phyloP scores from a whole-genome alignment of 1,140 invertebrate species.

The Drosophila eugracilis region DNA sequence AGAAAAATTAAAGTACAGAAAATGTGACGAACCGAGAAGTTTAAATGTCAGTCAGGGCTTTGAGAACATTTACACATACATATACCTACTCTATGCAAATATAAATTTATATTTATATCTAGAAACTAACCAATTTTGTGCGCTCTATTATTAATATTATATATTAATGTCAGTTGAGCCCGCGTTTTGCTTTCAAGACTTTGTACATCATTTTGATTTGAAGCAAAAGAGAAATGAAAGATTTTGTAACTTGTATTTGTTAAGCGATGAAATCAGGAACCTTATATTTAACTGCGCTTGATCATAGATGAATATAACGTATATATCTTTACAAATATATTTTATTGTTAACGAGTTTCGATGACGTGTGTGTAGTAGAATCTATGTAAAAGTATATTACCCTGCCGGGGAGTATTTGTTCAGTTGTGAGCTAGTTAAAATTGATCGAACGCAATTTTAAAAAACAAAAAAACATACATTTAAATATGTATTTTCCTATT shows the following conservation, averaged over 20 bases:
- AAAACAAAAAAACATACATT: slow-evolving; percentile 20
- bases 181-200: slow-evolving; percentile 58
- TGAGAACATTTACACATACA: slow-evolving; percentile 53
- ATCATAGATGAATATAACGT: slow-evolving; percentile 40
- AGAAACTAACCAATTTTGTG: slow-evolving; percentile 53
- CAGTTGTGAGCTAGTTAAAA: slow-evolving; percentile 50
- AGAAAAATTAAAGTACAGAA: slow-evolving; percentile 31
- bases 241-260: slow-evolving; percentile 59
- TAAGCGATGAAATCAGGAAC: slow-evolving; percentile 47
- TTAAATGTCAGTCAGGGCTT: slow-evolving; percentile 38
- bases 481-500: slow-evolving; percentile 42
- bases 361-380: slow-evolving; percentile 46
- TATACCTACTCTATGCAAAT: slow-evolving; percentile 39
- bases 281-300: slow-evolving; percentile 50
- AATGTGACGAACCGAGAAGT: slow-evolving; percentile 9
- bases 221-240: slow-evolving; percentile 8
- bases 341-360: slow-evolving; percentile 52
- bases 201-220: slow-evolving; percentile 54
- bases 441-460: slow-evolving; percentile 45
- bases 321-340: slow-evolving; percentile 40
- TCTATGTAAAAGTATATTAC: slow-evolving; percentile 38
- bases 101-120: slow-evolving; percentile 54
- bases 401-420: slow-evolving; percentile 25
- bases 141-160: slow-evolving; percentile 78
- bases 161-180: slow-evolving; percentile 79